phyloP scores from a whole-genome alignment of 2,797 vertebrate genomes.

The Phrynocephalus guinanensis region DNA sequence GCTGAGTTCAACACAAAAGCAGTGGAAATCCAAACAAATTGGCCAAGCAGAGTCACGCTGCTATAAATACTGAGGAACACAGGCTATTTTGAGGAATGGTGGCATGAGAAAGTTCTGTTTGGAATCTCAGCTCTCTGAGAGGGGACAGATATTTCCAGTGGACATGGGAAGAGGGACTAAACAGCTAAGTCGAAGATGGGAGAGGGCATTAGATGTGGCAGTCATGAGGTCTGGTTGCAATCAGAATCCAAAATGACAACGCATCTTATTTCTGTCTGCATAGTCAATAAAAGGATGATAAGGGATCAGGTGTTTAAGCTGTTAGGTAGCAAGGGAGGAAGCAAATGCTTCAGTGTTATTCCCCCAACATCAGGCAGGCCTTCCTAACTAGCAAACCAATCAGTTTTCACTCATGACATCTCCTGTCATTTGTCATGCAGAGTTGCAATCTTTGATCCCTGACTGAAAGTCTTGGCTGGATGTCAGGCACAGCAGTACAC shows the following conservation, averaged over 20 bases:
- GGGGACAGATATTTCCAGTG: slow-evolving; percentile 76
- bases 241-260: neutral
- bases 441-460: neutral
- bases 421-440: neutral
- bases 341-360: neutral
- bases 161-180: slow-evolving; percentile 79
- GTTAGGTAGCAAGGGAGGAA: neutral
- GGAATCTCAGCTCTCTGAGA: slow-evolving; percentile 79
- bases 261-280: rapidly evolving
- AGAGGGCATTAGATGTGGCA: slow-evolving; percentile 50
- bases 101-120: slow-evolving; percentile 95
- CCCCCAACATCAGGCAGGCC: neutral
- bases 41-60: slow-evolving; percentile 86
- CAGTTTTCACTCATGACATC: neutral
- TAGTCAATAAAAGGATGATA: rapidly evolving
- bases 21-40: slow-evolving; percentile 97
- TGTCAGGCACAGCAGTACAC: neutral
- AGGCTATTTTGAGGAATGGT: slow-evolving; percentile 88
- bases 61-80: slow-evolving; percentile 95
- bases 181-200: slow-evolving; percentile 39
- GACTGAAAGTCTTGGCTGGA: neutral
- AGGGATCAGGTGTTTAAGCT: neutral
- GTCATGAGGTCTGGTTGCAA: rapidly evolving
- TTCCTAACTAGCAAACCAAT: neutral
- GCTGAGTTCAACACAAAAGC: slow-evolving; percentile 85